Conservation (phyloP, 2,113 vertebrate genomes). For the Oreochromis aureus region DNA sequence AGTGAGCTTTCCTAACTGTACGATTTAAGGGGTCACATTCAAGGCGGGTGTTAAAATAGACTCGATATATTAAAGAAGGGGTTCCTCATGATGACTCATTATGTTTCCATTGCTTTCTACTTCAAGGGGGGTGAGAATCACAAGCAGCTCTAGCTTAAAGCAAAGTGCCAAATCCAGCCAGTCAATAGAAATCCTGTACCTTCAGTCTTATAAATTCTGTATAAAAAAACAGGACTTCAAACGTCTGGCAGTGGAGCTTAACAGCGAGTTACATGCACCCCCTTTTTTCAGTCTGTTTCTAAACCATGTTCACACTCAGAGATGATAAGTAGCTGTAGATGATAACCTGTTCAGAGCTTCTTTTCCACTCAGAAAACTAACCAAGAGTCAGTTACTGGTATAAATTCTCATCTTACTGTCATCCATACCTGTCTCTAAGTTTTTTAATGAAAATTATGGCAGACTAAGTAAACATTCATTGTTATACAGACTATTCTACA, state of each 20-base stretch:
- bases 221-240: not conserved
- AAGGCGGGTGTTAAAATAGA: not conserved
- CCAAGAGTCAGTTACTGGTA: not conserved
- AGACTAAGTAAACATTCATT: not conserved
- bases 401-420: not conserved
- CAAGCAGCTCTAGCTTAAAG: not conserved
- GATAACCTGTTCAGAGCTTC: not conserved
- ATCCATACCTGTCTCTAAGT: not conserved
- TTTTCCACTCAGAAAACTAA: not conserved
- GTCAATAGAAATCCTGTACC: not conserved
- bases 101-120: not conserved
- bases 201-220: not conserved
- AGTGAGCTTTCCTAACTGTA: not conserved
- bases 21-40: not conserved
- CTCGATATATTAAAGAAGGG: not conserved
- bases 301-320: not conserved
- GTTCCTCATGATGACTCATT: not conserved
- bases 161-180: not conserved
- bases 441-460: not conserved
- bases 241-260: not conserved
- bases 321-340: not conserved
- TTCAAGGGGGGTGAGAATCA: not conserved
- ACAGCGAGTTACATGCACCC: not conserved
- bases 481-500: not conserved
- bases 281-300: not conserved